These are phyloP conservation scores for Oxyteleia sp. DNA, from an alignment of 2,888 invertebrate genomes.

Conservation along the genomic window DNA sequence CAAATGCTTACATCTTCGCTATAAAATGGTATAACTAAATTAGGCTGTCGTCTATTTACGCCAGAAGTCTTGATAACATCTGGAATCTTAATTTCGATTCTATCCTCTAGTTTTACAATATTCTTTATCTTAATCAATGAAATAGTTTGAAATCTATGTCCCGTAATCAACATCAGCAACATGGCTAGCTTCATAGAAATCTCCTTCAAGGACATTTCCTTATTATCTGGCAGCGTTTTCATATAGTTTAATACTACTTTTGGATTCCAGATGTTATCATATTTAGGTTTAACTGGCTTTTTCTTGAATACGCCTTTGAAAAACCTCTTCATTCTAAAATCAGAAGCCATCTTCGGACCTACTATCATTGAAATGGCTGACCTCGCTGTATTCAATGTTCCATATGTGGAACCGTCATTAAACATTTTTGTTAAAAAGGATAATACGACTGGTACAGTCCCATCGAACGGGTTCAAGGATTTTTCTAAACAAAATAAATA, in stretches of 20 bases:
- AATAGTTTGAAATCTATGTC: conserved; percentile 67
- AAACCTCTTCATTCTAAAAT: conserved; percentile 68
- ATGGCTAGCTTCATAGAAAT: conserved; percentile 46
- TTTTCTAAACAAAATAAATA: conserved; percentile 4
- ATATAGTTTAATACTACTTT: conserved; percentile 55
- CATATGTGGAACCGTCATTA: conserved; percentile 16
- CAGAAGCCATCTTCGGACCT: conserved; percentile 26
- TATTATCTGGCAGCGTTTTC: conserved; percentile 12
- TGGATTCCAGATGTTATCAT: conserved; percentile 67
- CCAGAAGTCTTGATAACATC: conserved; percentile 44
- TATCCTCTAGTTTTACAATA: conserved; percentile 28
- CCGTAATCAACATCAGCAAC: conserved; percentile 57
- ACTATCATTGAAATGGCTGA: conserved; percentile 44
- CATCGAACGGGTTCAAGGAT: conserved; percentile 12
- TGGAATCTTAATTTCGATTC: conserved; percentile 64
- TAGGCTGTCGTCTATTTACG: conserved; percentile 18
- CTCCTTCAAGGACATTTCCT: conserved; percentile 38
- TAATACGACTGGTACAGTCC: conserved; percentile 36
- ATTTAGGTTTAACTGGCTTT: conserved; percentile 55
- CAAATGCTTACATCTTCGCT: conserved; percentile 41
- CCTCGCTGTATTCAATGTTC: conserved; percentile 37
- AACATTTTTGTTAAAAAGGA: conserved; percentile 25
- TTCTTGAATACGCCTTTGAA: conserved; percentile 53
- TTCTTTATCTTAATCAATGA: conserved; percentile 61
- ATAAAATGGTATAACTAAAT: conserved; percentile 37